A percentile compares a stretch with the other conserved stretches of the same genome.
Evolutionary conservation across 2,888 invertebrate species (phyloP).

Genomic region (Acanthosepion lycidas): DNA sequence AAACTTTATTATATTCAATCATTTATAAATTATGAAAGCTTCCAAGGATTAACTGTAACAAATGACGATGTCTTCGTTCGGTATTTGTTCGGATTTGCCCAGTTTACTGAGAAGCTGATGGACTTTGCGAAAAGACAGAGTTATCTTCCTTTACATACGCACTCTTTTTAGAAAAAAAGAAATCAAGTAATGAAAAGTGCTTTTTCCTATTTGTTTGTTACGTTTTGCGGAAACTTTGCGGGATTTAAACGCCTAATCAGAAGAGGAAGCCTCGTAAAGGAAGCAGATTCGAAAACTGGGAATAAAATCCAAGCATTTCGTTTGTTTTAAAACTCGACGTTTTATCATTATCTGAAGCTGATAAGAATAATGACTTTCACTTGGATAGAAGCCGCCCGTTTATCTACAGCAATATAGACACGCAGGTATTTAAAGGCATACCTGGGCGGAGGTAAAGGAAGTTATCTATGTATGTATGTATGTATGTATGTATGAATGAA

Average conservation of each 20-base stretch:
- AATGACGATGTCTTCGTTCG: background rate
- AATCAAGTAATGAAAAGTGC: background rate
- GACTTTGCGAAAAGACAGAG: background rate
- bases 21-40: background rate
- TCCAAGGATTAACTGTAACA: background rate
- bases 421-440: conserved; percentile 4
- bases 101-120: background rate
- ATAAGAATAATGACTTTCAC: background rate
- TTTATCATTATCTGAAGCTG: background rate
- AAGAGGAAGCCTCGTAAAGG: background rate
- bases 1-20: background rate
- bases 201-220: background rate
- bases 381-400: background rate
- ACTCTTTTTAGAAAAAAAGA: background rate
- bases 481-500: too few species aligned
- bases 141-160: background rate
- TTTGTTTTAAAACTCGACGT: conserved; percentile 8
- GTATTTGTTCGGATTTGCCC: background rate
- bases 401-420: background rate
- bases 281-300: background rate
- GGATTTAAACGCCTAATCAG: conserved; percentile 33
- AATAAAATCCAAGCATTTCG: conserved; percentile 33
- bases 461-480: too few species aligned
- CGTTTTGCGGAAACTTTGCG: background rate
- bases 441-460: background rate